Conservation (phyloP, 2,888 invertebrate genomes). For the Bibio marci region DNA sequence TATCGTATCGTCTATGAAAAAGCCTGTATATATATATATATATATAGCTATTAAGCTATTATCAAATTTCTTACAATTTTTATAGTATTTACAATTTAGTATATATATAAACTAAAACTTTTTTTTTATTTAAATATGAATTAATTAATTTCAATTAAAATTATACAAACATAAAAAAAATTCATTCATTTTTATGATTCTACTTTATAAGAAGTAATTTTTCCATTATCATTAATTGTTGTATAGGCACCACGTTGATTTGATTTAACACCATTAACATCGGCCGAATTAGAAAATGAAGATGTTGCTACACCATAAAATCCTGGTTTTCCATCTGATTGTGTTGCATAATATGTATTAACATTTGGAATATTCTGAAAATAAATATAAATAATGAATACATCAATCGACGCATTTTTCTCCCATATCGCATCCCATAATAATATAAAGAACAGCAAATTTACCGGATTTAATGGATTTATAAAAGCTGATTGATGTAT, state of each 20-base stretch:
- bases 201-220: conserved; percentile 38
- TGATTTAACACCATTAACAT: conserved; percentile 39
- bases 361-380: conserved; percentile 35
- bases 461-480: conserved; percentile 42
- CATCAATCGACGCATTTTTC: background rate
- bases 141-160: too few relatives aligned
- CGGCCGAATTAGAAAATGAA: conserved; percentile 39
- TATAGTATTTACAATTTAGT: too few relatives aligned
- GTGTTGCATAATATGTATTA: conserved; percentile 24
- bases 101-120: too few relatives aligned
- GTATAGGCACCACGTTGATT: conserved; percentile 42
- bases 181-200: conserved; percentile 29
- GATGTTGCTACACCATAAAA: conserved; percentile 41
- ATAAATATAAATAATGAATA: conserved; percentile 4
- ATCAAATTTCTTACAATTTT: too few relatives aligned
- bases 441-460: conserved; percentile 13
- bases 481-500: conserved; percentile 39
- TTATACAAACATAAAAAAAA: too few relatives aligned
- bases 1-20: too few relatives aligned
- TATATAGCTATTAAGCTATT: too few relatives aligned
- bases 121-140: too few relatives aligned
- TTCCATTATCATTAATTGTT: conserved; percentile 55
- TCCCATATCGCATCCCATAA: too few relatives aligned
- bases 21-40: too few relatives aligned
- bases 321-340: conserved; percentile 17